phyloP scores from a whole-genome alignment of 1,140 invertebrate species.

The Diabrotica undecimpunctata region DNA sequence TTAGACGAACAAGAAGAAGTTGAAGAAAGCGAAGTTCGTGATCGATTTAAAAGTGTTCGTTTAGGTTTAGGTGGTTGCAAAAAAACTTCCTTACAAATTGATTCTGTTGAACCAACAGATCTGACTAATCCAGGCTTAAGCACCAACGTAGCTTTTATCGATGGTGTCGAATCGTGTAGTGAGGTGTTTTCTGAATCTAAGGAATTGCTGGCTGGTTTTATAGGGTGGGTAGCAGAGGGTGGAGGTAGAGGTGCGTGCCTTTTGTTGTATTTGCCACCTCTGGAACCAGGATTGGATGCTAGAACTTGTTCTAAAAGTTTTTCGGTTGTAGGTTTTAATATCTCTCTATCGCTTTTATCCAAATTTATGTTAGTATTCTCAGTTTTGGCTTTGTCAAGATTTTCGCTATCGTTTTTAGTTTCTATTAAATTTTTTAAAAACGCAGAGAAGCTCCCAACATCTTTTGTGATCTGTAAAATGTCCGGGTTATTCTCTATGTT shows the following conservation, averaged over 20 bases:
- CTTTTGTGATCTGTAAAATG: constrained; percentile 10
- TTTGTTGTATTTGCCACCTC: constrained; percentile 46
- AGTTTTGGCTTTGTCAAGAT: not conserved
- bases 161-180: constrained; percentile 6
- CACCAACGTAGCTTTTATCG: constrained; percentile 44
- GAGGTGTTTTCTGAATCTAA: not conserved
- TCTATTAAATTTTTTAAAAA: constrained; percentile 15
- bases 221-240: not conserved
- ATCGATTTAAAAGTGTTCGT: constrained; percentile 22
- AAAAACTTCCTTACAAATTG: constrained; percentile 33
- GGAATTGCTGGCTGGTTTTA: not conserved
- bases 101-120: constrained; percentile 27
- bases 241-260: constrained; percentile 42
- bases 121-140: constrained; percentile 43
- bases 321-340: not conserved
- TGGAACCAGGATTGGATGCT: constrained; percentile 12
- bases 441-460: constrained; percentile 7
- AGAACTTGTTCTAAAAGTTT: not conserved
- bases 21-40: constrained; percentile 23
- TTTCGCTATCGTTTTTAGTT: constrained; percentile 4
- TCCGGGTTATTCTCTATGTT: not conserved
- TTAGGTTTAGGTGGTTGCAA: constrained; percentile 41
- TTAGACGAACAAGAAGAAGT: constrained; percentile 9
- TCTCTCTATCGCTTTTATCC: not conserved
- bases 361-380: not conserved